Percentiles rank a stretch among this genome's conserved stretches.
These are phyloP conservation scores for Mus caroli DNA, from an alignment of 2,797 vertebrate species.

Conservation along the genomic window DNA sequence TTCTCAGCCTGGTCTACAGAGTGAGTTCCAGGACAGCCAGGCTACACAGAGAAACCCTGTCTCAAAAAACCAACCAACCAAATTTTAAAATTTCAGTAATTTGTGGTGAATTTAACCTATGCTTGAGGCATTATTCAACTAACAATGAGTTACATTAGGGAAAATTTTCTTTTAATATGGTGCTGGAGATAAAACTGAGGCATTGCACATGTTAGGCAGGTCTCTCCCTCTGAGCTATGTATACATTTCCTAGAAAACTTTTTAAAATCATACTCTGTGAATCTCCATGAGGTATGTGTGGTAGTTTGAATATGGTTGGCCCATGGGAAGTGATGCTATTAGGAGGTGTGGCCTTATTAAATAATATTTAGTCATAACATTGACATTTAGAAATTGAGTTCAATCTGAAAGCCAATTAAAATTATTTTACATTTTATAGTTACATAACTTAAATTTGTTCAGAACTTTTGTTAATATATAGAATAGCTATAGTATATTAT, in stretches of 20 bases:
- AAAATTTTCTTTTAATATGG: neutral
- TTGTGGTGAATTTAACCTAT: conserved; percentile 52
- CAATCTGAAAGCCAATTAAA: conserved; percentile 57
- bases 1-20: neutral
- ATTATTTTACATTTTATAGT: conserved; percentile 59
- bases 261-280: conserved; percentile 17
- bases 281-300: neutral
- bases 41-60: neutral
- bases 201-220: neutral
- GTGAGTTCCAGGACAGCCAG: neutral
- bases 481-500: conserved; percentile 21
- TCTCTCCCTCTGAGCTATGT: neutral
- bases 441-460: conserved; percentile 53
- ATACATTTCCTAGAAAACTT: neutral
- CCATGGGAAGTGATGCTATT: neutral
- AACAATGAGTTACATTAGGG: conserved; percentile 28
- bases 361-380: conserved; percentile 26
- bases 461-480: conserved; percentile 40
- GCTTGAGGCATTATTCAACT: conserved; percentile 44
- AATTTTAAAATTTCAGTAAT: conserved; percentile 38
- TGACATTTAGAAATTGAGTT: conserved; percentile 54
- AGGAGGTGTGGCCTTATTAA: neutral
- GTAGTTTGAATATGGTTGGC: neutral
- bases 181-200: neutral
- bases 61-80: neutral